Evolutionary conservation across 2,888 invertebrate genomes (phyloP), one percentile per base, ranked within the genome.

Genomic region (Masnerella sp.): DNA sequence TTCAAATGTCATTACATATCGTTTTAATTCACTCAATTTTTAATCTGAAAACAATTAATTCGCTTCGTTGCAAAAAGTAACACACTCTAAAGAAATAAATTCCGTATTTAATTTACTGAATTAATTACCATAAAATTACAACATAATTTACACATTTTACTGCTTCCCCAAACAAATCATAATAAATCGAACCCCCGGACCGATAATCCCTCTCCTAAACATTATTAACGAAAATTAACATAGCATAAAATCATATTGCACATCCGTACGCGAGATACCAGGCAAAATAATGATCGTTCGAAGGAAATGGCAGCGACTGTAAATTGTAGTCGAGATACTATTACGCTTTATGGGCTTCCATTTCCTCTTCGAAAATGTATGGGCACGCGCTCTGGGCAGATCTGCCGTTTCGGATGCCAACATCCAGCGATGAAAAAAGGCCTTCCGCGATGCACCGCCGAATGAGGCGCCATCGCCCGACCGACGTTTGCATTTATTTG

Each of bases 311-410:
- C 61, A 72, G 61, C 54, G 67, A 61, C 67, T 59, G 72, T 72
- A 72, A 72, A 72, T 71, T 64, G 62, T 64, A 71, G 70, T 64
- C 25, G 58, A 71, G 70, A 71, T 71, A 71, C 58, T 67, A 72
- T 72, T 72, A 61, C 72, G 59, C 65, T 72, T 67, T 72, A 72
- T 72, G 72, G 67, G 61, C 67, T 61, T 73, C 72, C 72, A 73
- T 67, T 73, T 73, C 72, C 72, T 67, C 36, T 34, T 18, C 61
- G 67, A 67, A 67, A 73, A 73, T 73, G 61, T 73, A 73, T 62
- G 61, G 56, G 61, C 72, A 73, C 68, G 68, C 68, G 62, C 68
- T 61, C 58, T 68, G 61, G 65, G 67, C 67, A 72, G 72, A 42
- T 62, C 45, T 40, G 51, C 45, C 51, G 67, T 12, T 68, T 73